These are phyloP conservation scores for Meda fulgida DNA, from an alignment of 2,797 vertebrate species.

Conservation along the genomic window DNA sequence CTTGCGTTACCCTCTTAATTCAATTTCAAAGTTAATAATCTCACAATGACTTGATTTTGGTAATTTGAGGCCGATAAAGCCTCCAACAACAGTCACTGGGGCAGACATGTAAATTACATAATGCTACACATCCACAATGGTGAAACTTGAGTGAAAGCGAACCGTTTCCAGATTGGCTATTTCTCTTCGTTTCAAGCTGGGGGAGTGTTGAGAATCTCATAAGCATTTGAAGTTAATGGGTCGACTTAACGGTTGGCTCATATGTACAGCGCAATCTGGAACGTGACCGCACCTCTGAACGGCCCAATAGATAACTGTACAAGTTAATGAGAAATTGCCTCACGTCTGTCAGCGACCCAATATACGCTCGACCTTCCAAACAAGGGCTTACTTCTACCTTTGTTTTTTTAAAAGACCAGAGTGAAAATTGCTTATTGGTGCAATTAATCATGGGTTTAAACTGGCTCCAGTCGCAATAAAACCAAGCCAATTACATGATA, in stretches of 20 bases:
- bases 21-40: slow-evolving; percentile 58
- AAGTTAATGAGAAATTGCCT: slow-evolving; percentile 14
- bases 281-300: neutral
- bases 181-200: slow-evolving; percentile 31
- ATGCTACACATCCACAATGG: slow-evolving; percentile 25
- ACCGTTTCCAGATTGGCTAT: slow-evolving; percentile 38
- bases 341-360: slow-evolving; percentile 27
- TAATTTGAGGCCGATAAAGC: slow-evolving; percentile 57
- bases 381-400: slow-evolving; percentile 55
- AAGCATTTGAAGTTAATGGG: slow-evolving; percentile 28
- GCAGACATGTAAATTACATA: slow-evolving; percentile 46
- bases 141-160: slow-evolving; percentile 37
- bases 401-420: slow-evolving; percentile 41
- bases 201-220: slow-evolving; percentile 19
- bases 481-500: slow-evolving; percentile 60
- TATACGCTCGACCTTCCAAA: slow-evolving; percentile 16
- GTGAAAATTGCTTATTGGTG: slow-evolving; percentile 60
- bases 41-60: slow-evolving; percentile 49
- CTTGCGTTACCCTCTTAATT: slow-evolving; percentile 55
- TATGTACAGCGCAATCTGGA: neutral
- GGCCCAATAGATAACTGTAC: neutral
- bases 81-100: slow-evolving; percentile 36
- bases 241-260: neutral
- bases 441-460: slow-evolving; percentile 62
- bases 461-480: slow-evolving; percentile 63